Percentiles rank a stretch among this genome's conserved stretches.
Evolutionary conservation across 2,888 invertebrate genomes (phyloP).

Genomic region (Euzophera pinguis): DNA sequence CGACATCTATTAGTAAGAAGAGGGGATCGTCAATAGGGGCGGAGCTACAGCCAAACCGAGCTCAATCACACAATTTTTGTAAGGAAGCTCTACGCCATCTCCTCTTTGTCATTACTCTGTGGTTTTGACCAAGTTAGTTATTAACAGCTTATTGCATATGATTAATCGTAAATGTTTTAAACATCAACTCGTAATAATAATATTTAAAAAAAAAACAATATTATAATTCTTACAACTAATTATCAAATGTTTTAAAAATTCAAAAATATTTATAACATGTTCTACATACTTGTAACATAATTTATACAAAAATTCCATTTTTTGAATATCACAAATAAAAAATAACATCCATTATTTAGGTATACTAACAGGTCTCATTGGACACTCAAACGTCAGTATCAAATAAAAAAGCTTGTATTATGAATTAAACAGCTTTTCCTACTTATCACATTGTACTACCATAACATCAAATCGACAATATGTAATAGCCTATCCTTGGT

Average conservation of each 20-base stretch:
- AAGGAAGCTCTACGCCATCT: too few species aligned
- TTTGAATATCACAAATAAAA: constrained; percentile 10
- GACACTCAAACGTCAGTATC: not conserved
- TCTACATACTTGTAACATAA: constrained; percentile 23
- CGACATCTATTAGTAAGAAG: too few species aligned
- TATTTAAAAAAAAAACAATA: constrained; percentile 10
- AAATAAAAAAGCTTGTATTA: not conserved
- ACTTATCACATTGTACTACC: constrained; percentile 9
- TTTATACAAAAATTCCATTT: not conserved
- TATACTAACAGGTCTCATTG: not conserved
- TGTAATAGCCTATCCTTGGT: constrained; percentile 1
- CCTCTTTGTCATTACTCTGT: too few species aligned
- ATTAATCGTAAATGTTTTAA: not conserved
- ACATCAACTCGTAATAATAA: constrained; percentile 20
- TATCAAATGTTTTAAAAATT: constrained; percentile 16
- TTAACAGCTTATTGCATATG: not conserved
- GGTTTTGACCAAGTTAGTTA: not conserved
- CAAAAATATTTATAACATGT: constrained; percentile 29
- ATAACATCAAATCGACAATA: constrained; percentile 3
- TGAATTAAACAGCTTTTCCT: not conserved
- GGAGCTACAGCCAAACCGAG: too few species aligned
- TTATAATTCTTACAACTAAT: constrained; percentile 25
- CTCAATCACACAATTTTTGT: too few species aligned
- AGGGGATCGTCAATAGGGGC: too few species aligned
- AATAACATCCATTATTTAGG: not conserved